These are phyloP conservation scores for Teinopalpus imperialis DNA, from an alignment of 2,888 invertebrate species.

Conservation along the genomic window DNA sequence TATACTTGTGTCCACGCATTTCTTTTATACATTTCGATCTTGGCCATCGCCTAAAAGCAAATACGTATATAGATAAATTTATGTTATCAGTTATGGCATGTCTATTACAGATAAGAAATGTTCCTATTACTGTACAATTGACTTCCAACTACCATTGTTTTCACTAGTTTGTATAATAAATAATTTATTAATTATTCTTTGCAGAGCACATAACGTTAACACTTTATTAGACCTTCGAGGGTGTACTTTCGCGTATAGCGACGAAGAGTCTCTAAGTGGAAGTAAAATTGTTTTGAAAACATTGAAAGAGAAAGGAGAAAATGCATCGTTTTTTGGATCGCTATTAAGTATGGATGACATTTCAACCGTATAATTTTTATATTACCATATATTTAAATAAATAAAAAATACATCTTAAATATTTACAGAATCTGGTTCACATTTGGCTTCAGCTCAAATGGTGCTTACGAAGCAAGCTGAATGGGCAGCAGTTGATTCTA, in stretches of 20 bases:
- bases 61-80: conserved; percentile 55
- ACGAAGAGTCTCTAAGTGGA: conserved; percentile 79
- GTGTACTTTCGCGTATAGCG: conserved; percentile 78
- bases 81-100: conserved; percentile 72
- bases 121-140: conserved; percentile 63
- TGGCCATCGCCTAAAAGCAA: conserved; percentile 42
- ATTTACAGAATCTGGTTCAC: conserved; percentile 79
- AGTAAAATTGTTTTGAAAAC: conserved; percentile 78
- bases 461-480: conserved; percentile 83
- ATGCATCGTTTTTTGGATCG: conserved; percentile 83
- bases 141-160: conserved; percentile 48
- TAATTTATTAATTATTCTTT: conserved; percentile 32
- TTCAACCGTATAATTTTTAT: neutral
- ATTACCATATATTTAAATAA: too few species aligned
- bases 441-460: conserved; percentile 83
- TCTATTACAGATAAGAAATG: conserved; percentile 58
- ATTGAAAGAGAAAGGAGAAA: conserved; percentile 80
- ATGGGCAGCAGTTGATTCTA: conserved; percentile 85
- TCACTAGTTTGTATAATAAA: conserved; percentile 21
- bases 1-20: too few species aligned
- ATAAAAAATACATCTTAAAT: too few species aligned
- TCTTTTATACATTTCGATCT: conserved; percentile 20
- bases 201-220: conserved; percentile 79
- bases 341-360: conserved; percentile 62
- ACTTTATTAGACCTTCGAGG: conserved; percentile 81